Evolutionary conservation across 2,888 invertebrate genomes (phyloP).

Genomic region (Cylloceria caligata): DNA sequence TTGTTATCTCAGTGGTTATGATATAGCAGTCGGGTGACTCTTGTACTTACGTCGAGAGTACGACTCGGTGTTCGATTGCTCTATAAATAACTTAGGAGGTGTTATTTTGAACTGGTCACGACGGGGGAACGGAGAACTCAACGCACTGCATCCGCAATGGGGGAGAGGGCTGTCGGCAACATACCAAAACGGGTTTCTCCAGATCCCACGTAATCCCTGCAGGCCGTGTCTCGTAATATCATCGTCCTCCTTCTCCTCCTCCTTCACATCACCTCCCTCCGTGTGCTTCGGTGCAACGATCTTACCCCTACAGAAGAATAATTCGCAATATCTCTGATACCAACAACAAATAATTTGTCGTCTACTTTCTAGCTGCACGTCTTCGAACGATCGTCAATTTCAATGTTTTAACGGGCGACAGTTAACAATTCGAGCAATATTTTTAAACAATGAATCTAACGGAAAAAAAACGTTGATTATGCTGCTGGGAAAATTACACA

Average conservation of each 20-base stretch:
- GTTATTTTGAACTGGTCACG: constrained; percentile 82
- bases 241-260: constrained; percentile 31
- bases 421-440: too few species aligned
- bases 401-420: background rate
- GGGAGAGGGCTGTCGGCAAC: constrained; percentile 64
- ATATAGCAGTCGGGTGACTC: constrained; percentile 22
- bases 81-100: constrained; percentile 81
- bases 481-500: background rate
- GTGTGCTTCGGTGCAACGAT: constrained; percentile 31
- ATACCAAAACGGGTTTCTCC: constrained; percentile 75
- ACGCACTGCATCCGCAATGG: constrained; percentile 40
- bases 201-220: constrained; percentile 73
- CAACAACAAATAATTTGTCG: background rate
- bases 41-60: constrained; percentile 46
- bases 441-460: too few species aligned
- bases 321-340: background rate
- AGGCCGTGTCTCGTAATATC: constrained; percentile 64
- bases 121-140: constrained; percentile 56
- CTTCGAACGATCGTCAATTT: background rate
- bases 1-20: constrained; percentile 28
- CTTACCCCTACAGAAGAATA: background rate
- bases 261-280: constrained; percentile 22
- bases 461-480: background rate
- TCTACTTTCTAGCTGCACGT: background rate
- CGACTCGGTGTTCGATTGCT: constrained; percentile 66